These are phyloP conservation scores for Nycticryphes semicollaris DNA, from an alignment of 2,113 vertebrate genomes.

Conservation along the genomic window DNA sequence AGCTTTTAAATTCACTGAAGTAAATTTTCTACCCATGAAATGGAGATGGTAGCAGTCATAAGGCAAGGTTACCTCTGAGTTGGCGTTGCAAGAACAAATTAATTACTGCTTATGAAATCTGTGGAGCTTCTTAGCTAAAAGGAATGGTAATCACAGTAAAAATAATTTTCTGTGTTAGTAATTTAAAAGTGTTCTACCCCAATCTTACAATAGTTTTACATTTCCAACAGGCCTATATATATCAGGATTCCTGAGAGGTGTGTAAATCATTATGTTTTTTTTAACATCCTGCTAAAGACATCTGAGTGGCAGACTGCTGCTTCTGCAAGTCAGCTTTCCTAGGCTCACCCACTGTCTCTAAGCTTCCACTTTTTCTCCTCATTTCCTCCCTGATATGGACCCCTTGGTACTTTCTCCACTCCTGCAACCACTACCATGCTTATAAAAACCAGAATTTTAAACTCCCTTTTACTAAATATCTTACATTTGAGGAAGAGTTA, in stretches of 20 bases:
- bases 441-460: neutral
- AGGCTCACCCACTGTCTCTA: neutral
- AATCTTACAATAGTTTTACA: neutral
- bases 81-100: neutral
- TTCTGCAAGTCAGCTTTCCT: neutral
- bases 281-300: neutral
- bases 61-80: neutral
- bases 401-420: neutral
- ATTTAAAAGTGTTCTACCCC: neutral
- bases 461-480: neutral
- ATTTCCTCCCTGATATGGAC: neutral
- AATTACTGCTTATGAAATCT: conserved; percentile 4
- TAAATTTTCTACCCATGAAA: neutral
- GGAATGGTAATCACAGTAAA: neutral
- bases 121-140: neutral
- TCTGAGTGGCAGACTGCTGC: neutral
- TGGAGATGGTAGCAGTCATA: neutral
- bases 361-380: neutral
- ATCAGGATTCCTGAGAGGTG: neutral
- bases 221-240: neutral
- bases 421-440: neutral
- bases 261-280: neutral
- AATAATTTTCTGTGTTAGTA: neutral
- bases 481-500: neutral
- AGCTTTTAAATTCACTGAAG: neutral